Evolutionary conservation across 2,888 invertebrate genomes (phyloP).

Genomic region (Morinoia aosen): DNA sequence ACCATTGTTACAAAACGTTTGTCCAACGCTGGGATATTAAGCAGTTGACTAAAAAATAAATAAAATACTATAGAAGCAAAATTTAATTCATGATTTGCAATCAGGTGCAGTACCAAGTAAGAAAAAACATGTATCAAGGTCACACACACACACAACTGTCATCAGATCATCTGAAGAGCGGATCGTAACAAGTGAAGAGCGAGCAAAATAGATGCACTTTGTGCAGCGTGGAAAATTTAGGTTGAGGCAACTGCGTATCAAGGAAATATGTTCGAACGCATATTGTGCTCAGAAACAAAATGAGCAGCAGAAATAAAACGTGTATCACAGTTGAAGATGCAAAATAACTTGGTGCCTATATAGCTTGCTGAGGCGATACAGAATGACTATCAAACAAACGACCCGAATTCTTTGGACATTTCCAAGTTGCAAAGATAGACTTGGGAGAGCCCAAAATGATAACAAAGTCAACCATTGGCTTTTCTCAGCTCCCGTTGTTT

Average conservation of each 20-base stretch:
- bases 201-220: not conserved
- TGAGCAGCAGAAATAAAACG: not conserved
- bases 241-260: not conserved
- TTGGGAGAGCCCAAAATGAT: not conserved
- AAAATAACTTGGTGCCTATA: not conserved
- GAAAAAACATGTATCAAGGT: not conserved
- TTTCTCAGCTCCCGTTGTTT: not conserved
- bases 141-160: not conserved
- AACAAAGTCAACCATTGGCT: not conserved
- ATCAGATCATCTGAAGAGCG: not conserved
- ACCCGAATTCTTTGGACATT: not conserved
- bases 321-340: not conserved
- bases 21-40: not conserved
- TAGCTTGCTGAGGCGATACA: not conserved
- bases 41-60: not conserved
- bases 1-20: not conserved
- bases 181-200: not conserved
- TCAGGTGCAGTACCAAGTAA: not conserved
- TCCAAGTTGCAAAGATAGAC: too few relatives aligned
- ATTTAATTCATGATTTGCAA: not conserved
- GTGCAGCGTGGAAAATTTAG: not conserved
- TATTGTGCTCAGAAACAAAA: not conserved
- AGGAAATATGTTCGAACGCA: not conserved
- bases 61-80: not conserved
- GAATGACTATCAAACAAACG: not conserved